Percentiles rank a stretch among this genome's conserved stretches.
Evolutionary conservation across 2,888 invertebrate genomes (phyloP).

Genomic region (Pseudococcus viburni): DNA sequence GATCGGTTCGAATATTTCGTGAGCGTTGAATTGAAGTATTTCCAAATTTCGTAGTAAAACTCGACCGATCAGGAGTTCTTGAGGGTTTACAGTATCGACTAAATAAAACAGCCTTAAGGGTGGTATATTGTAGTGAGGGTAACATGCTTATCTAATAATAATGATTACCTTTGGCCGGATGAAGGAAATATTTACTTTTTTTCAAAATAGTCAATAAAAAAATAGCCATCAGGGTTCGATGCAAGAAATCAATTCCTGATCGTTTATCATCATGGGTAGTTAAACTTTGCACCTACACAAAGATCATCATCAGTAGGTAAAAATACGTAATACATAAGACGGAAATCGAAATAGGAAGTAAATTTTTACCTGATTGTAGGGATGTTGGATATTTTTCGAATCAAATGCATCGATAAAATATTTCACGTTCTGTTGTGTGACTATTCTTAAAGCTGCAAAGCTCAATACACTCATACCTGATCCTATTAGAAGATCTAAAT

Average conservation of each 20-base stretch:
- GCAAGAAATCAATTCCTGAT: slow-evolving; percentile 79
- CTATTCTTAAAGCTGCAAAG: slow-evolving; percentile 81
- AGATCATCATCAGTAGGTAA: no score
- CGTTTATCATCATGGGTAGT: slow-evolving; percentile 79
- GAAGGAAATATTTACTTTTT: slow-evolving; percentile 77
- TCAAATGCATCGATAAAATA: slow-evolving; percentile 67
- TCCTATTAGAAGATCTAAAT: slow-evolving; percentile 82
- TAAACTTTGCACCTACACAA: slow-evolving; percentile 74
- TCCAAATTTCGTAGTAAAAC: slow-evolving; percentile 81
- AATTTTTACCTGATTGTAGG: not conserved
- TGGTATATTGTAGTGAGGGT: not conserved
- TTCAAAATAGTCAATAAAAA: slow-evolving; percentile 83
- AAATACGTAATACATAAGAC: no score
- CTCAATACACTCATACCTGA: slow-evolving; percentile 88
- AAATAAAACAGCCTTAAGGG: not conserved
- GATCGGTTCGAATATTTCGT: slow-evolving; percentile 80
- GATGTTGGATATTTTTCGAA: slow-evolving; percentile 10
- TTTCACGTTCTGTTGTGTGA: slow-evolving; percentile 79
- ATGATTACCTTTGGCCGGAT: slow-evolving; percentile 1
- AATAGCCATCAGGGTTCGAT: slow-evolving; percentile 83
- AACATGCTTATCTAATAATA: not conserved
- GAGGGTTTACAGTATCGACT: slow-evolving; percentile 35
- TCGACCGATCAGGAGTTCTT: slow-evolving; percentile 75
- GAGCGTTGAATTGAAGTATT: slow-evolving; percentile 87
- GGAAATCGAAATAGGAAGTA: not conserved